These are phyloP conservation scores for Prolemur simus DNA, from an alignment of 2,113 vertebrate genomes.

Conservation along the genomic window DNA sequence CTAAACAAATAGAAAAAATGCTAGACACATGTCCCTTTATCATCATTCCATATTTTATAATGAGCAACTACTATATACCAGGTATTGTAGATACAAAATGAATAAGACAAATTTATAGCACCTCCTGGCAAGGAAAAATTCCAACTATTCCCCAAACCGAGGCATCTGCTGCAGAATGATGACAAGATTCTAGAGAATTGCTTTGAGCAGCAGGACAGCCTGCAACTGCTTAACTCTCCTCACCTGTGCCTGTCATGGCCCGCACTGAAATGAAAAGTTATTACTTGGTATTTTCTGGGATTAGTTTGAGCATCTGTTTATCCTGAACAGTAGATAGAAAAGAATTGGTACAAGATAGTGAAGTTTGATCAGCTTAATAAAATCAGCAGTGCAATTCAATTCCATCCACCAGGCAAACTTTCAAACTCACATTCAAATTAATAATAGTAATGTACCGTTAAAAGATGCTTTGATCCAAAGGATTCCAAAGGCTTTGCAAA, in stretches of 20 bases:
- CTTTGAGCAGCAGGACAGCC: slow-evolving; percentile 15
- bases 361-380: slow-evolving; percentile 65
- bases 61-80: not conserved
- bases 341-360: slow-evolving; percentile 37
- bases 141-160: not conserved
- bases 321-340: slow-evolving; percentile 64
- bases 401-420: slow-evolving; percentile 16
- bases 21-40: not conserved
- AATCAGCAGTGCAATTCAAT: not conserved
- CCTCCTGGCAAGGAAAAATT: slow-evolving; percentile 30
- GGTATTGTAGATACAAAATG: not conserved
- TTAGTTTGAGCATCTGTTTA: slow-evolving; percentile 77
- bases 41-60: not conserved
- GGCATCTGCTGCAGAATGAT: slow-evolving; percentile 11
- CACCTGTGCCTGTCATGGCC: slow-evolving; percentile 56
- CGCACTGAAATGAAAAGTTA: slow-evolving; percentile 68
- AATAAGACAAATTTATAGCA: slow-evolving; percentile 44
- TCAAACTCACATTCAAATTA: slow-evolving; percentile 41
- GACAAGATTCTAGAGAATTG: not conserved
- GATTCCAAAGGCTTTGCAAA: slow-evolving; percentile 68
- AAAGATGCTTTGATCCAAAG: slow-evolving; percentile 59
- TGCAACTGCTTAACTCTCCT: slow-evolving; percentile 58
- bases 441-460: slow-evolving; percentile 6
- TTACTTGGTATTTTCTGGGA: slow-evolving; percentile 71
- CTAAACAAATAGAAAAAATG: not conserved